Evolutionary conservation across 2,797 vertebrate genomes (phyloP), one percentile per base, ranked within the genome.

Genomic region (Toxotes lorentzi): DNA sequence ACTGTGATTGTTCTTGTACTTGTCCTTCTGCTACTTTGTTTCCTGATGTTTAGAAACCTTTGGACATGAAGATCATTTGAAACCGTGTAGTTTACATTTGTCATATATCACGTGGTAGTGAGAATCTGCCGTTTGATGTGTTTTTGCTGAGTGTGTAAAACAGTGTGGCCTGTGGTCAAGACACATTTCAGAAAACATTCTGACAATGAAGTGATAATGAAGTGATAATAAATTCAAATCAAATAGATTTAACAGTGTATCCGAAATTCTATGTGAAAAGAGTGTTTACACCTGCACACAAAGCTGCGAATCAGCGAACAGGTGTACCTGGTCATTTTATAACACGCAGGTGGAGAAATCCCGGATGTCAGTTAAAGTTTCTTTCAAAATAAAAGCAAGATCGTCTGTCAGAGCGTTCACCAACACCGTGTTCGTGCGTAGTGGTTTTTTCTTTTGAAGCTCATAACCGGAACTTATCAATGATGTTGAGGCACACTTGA

Each of bases 311-410:
- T 11, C 34, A 13, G 64, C 43, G 59, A 70, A 88, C 88, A 91
- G 90, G 86, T 90, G 91, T 60, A 51, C 16, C 9, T 38, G 2
- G 13, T 64, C 35, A 84, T 81, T 57, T 0, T 35, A 0, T 0
- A 11, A 16, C 16, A 19, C 0, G n/a, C 0, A n/a, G 0, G 13
- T 0, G 0, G 27, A 0, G 0, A 57, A 45, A 19, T 0, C 41
- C 21, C 58, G 53, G 76, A 79, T 34, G 10, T 4, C 0, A 0
- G 0, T n/a, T 0, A 2, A 0, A 1, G 5, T 0, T 5, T 0
- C 21, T 67, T 81, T 84, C 86, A 88, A 82, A 90, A 84, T 86
- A 88, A 93, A 64, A 82, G 63, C 14, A 2, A 0, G 0, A 0
- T 0, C 0, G 17, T 10, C 14, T 14, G 0, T 1, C 5, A 0